phyloP scores from a whole-genome alignment of 2,888 invertebrate genomes.

The Dyspetes luteomarginatus region DNA sequence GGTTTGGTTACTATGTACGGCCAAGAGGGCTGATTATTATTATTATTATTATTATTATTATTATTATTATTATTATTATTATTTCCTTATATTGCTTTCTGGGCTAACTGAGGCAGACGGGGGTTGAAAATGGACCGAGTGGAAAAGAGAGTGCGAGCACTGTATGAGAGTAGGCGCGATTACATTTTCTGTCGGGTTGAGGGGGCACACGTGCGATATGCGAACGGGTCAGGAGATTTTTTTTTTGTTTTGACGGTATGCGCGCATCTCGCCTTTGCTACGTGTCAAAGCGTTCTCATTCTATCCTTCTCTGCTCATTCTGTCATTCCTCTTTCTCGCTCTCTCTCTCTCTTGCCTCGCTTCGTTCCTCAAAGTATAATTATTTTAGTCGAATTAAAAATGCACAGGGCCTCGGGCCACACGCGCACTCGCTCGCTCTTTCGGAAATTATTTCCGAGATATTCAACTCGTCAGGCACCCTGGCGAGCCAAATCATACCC shows the following conservation, averaged over 20 bases:
- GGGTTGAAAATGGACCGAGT: constrained; percentile 22
- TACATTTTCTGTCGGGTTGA: constrained; percentile 75
- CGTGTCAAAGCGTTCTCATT: constrained; percentile 77
- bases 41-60: constrained; percentile 63
- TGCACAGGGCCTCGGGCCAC: constrained; percentile 74
- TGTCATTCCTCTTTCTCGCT: constrained; percentile 28
- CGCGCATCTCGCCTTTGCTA: constrained; percentile 73
- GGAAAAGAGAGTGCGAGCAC: constrained; percentile 39
- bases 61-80: constrained; percentile 54
- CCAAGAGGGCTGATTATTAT: neutral
- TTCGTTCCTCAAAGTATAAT: constrained; percentile 80
- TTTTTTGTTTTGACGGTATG: constrained; percentile 33
- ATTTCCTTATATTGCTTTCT: constrained; percentile 64
- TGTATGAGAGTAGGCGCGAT: constrained; percentile 64
- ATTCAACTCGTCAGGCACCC: neutral
- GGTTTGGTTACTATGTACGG: neutral
- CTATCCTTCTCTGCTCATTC: constrained; percentile 48
- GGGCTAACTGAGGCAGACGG: constrained; percentile 33
- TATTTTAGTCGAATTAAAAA: constrained; percentile 82
- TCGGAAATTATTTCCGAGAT: neutral
- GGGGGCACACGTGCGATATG: constrained; percentile 71
- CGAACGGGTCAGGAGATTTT: constrained; percentile 66
- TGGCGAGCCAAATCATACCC: neutral
- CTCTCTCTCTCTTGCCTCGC: constrained; percentile 31
- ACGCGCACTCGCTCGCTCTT: constrained; percentile 59